Base-by-base conservation (phyloP, 2,797 vertebrate genomes). In the Eutrigla gurnardus region DNA sequence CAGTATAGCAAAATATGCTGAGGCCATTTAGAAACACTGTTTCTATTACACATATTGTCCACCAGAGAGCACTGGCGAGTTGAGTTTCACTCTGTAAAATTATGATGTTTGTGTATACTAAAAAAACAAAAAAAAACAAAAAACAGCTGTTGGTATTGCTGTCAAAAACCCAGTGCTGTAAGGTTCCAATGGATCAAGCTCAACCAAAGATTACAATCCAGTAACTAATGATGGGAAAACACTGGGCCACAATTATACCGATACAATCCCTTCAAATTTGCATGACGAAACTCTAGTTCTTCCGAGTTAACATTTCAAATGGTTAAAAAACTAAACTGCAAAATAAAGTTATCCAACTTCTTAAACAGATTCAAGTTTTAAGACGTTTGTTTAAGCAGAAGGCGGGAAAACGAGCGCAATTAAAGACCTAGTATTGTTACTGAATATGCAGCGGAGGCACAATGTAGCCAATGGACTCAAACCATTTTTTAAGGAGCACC, bases 381-480 rank as follows among this genome's bases (percentile, higher is more conserved):
- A 5, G 4, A 39, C 37, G 18, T 25, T 40, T 7, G 40, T 71
- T 65, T 50, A 33, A 47, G 60, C 3, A 0, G 2, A 7, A 15
- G 17, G 25, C 4, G 10, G 5, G 15, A 25, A 43, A 36, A 57
- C 12, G 14, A 43, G 25, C 9, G 4, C 15, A 70, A 60, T 17
- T n/a, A 64, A 33, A 37, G 13, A 70, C 10, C 13, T 69, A 36
- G 12, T 33, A 61, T 8, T 52, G 32, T 40, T 39, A 54, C 10
- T 15, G 35, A 10, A 72, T 55, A 54, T 39, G 17, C 46, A 60
- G 14, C 18, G 43, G 12, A 75, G 59, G 54, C 37, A 65, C 46
- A 36, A 13, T 46, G 14, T 42, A 47, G 53, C 11, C 10, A 63
- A 6, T 17, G 45, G 4, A 45, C 3, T 65, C 8, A 33, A 9